A percentile compares a stretch with the other conserved stretches of the same genome.
Evolutionary conservation across 2,797 vertebrate genomes (phyloP).

Genomic region (Myotis vivesi): DNA sequence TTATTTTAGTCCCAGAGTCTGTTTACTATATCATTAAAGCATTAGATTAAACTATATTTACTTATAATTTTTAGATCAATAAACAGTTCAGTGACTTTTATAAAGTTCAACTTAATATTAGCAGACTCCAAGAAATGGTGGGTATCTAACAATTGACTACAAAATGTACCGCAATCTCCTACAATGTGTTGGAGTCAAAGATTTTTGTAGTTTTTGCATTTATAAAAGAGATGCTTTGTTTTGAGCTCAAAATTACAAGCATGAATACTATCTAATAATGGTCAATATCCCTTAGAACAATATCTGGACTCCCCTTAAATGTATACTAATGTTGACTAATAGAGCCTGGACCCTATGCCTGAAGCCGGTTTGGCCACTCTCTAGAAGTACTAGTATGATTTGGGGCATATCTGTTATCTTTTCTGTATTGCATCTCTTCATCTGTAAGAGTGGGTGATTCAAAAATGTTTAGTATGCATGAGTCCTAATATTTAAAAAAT

Average conservation of each 20-base stretch:
- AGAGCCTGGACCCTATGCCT: background rate
- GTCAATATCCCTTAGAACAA: background rate
- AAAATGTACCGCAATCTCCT: background rate
- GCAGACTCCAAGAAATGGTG: background rate
- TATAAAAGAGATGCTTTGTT: background rate
- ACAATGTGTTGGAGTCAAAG: background rate
- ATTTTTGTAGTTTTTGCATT: background rate
- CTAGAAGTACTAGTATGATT: background rate
- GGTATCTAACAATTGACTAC: background rate
- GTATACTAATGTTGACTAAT: background rate
- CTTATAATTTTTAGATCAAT: background rate
- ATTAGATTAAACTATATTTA: background rate
- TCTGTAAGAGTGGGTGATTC: background rate
- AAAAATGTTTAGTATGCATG: background rate
- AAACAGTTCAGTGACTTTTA: background rate
- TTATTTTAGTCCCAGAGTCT: background rate
- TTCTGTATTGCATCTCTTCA: background rate
- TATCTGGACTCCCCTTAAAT: background rate
- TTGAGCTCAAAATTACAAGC: background rate
- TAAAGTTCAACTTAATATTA: background rate
- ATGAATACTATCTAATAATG: background rate
- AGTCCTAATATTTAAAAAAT: background rate
- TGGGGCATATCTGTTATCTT: background rate
- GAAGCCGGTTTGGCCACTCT: background rate
- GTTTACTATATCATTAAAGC: background rate